A percentile compares a stretch with the other conserved stretches of the same genome.
Evolutionary conservation across 2,113 vertebrate species (phyloP).

Genomic region (Oreochromis aureus): DNA sequence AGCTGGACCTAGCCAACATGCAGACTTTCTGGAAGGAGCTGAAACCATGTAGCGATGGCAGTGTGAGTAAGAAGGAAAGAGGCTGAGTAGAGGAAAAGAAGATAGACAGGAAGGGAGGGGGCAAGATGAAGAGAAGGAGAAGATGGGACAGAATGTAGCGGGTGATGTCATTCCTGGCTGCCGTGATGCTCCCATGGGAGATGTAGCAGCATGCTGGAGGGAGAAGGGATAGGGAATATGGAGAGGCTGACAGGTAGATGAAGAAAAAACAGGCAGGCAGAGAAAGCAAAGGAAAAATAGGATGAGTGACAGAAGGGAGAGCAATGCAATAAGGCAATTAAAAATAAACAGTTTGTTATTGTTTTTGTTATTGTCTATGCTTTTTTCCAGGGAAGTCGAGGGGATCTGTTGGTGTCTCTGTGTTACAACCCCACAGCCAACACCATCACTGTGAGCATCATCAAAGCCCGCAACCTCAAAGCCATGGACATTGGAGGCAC

Average conservation of each 20-base stretch:
- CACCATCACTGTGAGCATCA: constrained; percentile 97
- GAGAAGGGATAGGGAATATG: constrained; percentile 35
- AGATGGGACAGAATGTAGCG: constrained; percentile 41
- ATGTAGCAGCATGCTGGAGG: constrained; percentile 36
- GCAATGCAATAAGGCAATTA: not conserved
- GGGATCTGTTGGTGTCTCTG: constrained; percentile 93
- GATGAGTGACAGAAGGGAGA: not conserved
- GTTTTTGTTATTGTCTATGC: not conserved
- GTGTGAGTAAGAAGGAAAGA: constrained; percentile 77
- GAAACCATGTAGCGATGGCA: constrained; percentile 98
- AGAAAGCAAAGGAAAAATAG: not conserved
- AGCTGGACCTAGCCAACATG: constrained; percentile 96
- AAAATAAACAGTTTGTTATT: not conserved
- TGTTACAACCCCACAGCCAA: constrained; percentile 98
- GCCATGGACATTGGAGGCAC: constrained; percentile 99
- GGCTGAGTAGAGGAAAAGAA: not conserved
- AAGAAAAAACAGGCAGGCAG: constrained; percentile 18
- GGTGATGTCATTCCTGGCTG: constrained; percentile 67
- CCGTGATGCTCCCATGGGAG: constrained; percentile 41
- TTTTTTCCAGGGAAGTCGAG: constrained; percentile 86
- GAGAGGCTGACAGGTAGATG: constrained; percentile 49
- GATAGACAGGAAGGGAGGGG: not conserved
- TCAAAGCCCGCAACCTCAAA: constrained; percentile 99
- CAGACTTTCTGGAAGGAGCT: constrained; percentile 99
- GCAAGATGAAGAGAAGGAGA: not conserved